Evolutionary conservation across 2,888 invertebrate species (phyloP), one percentile per base, ranked within the genome.

Genomic region (Lasioglossum calceatum): DNA sequence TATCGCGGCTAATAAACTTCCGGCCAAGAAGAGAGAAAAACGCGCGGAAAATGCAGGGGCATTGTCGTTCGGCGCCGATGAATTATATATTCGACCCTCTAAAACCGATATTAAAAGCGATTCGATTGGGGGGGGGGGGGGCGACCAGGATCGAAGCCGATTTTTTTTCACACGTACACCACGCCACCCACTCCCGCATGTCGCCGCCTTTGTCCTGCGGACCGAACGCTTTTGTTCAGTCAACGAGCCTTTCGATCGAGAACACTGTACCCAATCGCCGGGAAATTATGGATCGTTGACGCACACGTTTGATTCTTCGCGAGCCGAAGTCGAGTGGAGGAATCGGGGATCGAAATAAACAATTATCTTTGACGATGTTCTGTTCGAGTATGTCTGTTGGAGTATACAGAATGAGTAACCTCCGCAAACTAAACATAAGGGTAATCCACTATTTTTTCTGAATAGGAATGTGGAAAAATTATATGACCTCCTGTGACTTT

Each of bases 241-340:
- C 82, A 54, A 64, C 16, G 64, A 27, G 44, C 54, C 32, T 64
- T 50, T 54, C 61, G 72, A 84, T 76, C 77, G 47, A 72, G 72
- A 81, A 77, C 84, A 32, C 10, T 7, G 74, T 4, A 50, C 16
- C 58, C 44, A 82, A 58, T 82, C 82, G 83, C 32, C 71, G 73
- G 74, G 81, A 81, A 82, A 82, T 82, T 82, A 82, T 82, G 42
- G 81, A 64, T 64, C 32, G 32, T 64, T n/a, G 64, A 70, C 23
- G 32, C 54, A 14, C 32, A 32, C 64, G 64, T 64, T 32, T 32
- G 16, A 19, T 67, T 32, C 67, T 64, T 32, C 64, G 23, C 19
- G 23, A 32, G 14, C 8, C 8, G 19, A 19, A 36, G 8, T 23
- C 8, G 36, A 19, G 8, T 32, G 67, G 32, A 8, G 19, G 3